Evolutionary conservation across 2,888 invertebrate genomes (phyloP).

Genomic region (Bellardia pandia): DNA sequence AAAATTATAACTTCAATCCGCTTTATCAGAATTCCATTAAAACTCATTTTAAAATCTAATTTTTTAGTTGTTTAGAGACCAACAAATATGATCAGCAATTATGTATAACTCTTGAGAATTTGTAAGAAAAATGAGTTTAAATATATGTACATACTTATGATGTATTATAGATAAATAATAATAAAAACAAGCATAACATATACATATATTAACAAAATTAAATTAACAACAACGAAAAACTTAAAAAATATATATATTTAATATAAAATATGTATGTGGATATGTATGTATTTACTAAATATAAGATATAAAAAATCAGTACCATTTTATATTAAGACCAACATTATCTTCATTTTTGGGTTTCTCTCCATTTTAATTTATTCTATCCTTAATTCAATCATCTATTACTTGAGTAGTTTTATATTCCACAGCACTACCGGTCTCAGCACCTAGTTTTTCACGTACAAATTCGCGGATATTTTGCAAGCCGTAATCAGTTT

Average conservation of each 20-base stretch:
- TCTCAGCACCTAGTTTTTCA: constrained; percentile 80
- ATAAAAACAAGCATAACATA: neutral
- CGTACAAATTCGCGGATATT: constrained; percentile 78
- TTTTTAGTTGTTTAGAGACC: neutral
- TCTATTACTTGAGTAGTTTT: constrained; percentile 79
- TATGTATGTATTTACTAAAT: neutral
- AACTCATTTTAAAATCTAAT: neutral
- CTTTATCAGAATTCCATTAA: neutral
- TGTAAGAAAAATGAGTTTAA: neutral
- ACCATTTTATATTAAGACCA: constrained; percentile 43
- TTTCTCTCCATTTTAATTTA: constrained; percentile 14
- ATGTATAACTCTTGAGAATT: neutral
- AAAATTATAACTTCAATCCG: neutral
- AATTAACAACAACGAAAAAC: neutral
- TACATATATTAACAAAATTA: neutral
- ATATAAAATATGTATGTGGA: constrained; percentile 11
- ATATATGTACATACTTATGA: neutral
- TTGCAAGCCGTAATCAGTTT: constrained; percentile 75
- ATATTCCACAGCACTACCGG: constrained; percentile 78
- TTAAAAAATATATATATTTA: neutral
- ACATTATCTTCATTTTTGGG: neutral
- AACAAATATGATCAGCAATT: neutral
- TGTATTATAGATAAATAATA: neutral
- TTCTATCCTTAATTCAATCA: constrained; percentile 67
- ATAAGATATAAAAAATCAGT: constrained; percentile 57